A percentile compares a stretch with the other conserved stretches of the same genome.
Conservation (phyloP, 2,113 vertebrate species). For the Serilophus lunatus region DNA sequence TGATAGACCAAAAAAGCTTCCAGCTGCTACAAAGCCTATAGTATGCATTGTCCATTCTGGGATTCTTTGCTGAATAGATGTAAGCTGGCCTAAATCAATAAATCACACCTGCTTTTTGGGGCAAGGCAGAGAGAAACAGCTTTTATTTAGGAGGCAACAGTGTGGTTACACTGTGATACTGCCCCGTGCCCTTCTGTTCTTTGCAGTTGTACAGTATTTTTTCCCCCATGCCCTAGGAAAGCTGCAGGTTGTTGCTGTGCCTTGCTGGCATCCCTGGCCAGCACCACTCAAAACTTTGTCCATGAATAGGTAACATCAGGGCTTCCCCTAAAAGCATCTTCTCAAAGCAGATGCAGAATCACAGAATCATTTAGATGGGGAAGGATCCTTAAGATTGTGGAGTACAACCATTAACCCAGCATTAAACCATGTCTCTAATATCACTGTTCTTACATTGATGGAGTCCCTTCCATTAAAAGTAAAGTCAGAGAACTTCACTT, state of each 20-base stretch:
- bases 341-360: neutral
- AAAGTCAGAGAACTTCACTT: neutral
- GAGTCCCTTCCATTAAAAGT: neutral
- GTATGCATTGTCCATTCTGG: no score
- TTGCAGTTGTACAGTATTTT: neutral
- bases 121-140: neutral
- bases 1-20: neutral
- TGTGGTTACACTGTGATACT: neutral
- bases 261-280: neutral
- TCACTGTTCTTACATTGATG: neutral
- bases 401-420: neutral
- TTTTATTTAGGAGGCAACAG: neutral
- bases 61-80: neutral
- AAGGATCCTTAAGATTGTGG: neutral
- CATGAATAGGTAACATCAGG: neutral
- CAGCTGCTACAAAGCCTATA: neutral
- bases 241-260: neutral
- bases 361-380: neutral
- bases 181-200: neutral
- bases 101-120: neutral
- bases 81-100: neutral
- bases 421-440: neutral
- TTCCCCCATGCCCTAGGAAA: neutral
- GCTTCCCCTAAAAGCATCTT: neutral
- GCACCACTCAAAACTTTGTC: neutral